Evolutionary conservation across 2,888 invertebrate genomes (phyloP), one percentile per base, ranked within the genome.

Genomic region (Limenitis camilla): DNA sequence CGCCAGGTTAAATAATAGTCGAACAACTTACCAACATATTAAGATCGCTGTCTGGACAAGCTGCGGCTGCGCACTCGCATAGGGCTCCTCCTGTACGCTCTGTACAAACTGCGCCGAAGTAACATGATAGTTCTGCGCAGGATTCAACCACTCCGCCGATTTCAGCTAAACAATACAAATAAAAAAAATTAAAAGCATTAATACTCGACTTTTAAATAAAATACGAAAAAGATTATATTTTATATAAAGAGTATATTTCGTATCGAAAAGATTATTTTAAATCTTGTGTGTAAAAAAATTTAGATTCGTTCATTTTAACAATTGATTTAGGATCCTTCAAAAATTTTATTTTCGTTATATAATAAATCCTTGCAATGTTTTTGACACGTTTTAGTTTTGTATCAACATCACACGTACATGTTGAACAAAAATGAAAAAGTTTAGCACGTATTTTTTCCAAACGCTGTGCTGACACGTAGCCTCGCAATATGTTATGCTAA

Each of bases 31-130:
- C 88, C 71, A 88, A 68, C 87, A 88, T 88, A 53, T 87, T 86
- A 4, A 79, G 76, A 40, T 86, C 86, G 40, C 76, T 83, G 38
- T 87, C 86, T 0, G 86, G 72, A 45, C 88, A 88, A 0, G 88
- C 77, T 0, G 88, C 90, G 67, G 89, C 88, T 0, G 92, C 91
- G 74, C 96, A 96, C 67, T 93, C 91, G 75, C 96, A 96, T 47
- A 92, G 89, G 1, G 94, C 93, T 10, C 90, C 90, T 1, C 91
- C 91, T 9, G 90, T 91, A 55, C 91, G 90, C 70, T 94, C 93
- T 32, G 92, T 90, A 78, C 96, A 96, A 44, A 91, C 90, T 1
- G 95, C 95, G 6, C 95, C 95, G 72, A 94, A 95, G 72, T 93
- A 93, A 74, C 96, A 96, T 32, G 91, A 91, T 63, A 95, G 79